These are phyloP conservation scores for Scaptodrosophila lebanonensis DNA, from an alignment of 1,140 invertebrate genomes.

Conservation along the genomic window DNA sequence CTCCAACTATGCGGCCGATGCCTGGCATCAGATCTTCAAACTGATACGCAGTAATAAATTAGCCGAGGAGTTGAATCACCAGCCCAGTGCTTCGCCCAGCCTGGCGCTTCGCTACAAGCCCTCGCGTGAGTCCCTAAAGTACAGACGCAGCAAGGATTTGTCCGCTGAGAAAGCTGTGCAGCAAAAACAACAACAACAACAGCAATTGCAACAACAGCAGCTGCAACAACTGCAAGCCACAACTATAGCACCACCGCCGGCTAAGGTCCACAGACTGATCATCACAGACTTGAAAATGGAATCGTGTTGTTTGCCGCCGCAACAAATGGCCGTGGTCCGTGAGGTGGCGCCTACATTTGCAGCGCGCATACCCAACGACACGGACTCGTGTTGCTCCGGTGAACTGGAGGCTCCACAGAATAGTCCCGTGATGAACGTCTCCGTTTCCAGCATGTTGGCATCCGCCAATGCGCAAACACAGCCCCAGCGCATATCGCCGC, in stretches of 20 bases:
- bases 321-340: slow-evolving; percentile 52
- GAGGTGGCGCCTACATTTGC: slow-evolving; percentile 52
- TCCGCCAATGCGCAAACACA: neutral
- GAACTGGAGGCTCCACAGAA: slow-evolving; percentile 32
- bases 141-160: slow-evolving; percentile 30
- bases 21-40: slow-evolving; percentile 36
- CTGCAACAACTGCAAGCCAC: no score
- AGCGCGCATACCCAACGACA: slow-evolving; percentile 31
- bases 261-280: neutral
- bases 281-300: slow-evolving; percentile 37
- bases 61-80: neutral
- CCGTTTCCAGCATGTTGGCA: neutral
- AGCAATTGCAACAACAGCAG: no score
- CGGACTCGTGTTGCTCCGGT: slow-evolving; percentile 39
- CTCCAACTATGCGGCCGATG: neutral
- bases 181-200: neutral
- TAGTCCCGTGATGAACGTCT: slow-evolving; percentile 20
- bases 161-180: no score
- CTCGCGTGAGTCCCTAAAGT: slow-evolving; percentile 52
- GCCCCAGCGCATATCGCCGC: neutral
- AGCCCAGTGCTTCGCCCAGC: slow-evolving; percentile 12
- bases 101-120: slow-evolving; percentile 45
- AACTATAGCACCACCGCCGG: neutral
- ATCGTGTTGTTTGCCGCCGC: slow-evolving; percentile 41
- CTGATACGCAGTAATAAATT: slow-evolving; percentile 3